Conservation (phyloP, 2,797 vertebrate genomes). For the Eulemur coronatus region DNA sequence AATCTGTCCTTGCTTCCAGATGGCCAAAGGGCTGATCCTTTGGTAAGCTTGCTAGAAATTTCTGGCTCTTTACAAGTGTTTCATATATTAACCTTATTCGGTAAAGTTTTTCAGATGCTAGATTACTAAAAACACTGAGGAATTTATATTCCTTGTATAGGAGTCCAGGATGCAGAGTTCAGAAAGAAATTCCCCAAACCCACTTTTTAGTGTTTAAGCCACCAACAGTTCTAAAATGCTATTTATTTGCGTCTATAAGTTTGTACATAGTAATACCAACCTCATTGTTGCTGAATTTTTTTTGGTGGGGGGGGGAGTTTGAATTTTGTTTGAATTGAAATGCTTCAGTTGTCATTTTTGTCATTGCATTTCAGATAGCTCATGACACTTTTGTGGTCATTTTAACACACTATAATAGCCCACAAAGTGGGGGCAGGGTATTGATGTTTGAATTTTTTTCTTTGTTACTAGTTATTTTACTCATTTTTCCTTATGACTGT, state of each 20-base stretch:
- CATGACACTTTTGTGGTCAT: conserved; percentile 53
- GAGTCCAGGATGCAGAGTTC: conserved; percentile 12
- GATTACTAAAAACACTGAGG: conserved; percentile 44
- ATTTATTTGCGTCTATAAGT: conserved; percentile 74
- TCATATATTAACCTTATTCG: not conserved
- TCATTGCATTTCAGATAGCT: conserved; percentile 35
- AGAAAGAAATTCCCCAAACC: conserved; percentile 35
- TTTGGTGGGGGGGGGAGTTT: not conserved
- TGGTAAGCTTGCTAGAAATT: not conserved
- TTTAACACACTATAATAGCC: conserved; percentile 50
- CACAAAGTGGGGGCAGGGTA: not conserved
- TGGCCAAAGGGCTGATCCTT: not conserved
- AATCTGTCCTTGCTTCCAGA: conserved; percentile 15
- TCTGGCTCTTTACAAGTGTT: not conserved
- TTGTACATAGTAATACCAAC: conserved; percentile 68
- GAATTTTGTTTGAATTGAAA: conserved; percentile 49
- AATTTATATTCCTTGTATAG: not conserved
- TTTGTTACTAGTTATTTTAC: conserved; percentile 48
- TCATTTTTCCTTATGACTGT: conserved; percentile 61
- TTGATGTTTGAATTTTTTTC: conserved; percentile 37
- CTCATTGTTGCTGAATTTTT: conserved; percentile 35
- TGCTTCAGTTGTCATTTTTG: conserved; percentile 56
- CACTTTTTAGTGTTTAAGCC: conserved; percentile 57
- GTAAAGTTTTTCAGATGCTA: conserved; percentile 30
- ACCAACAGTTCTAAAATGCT: conserved; percentile 54